Base-by-base conservation (phyloP, 1,140 invertebrate species). In the Nebria ingens region DNA sequence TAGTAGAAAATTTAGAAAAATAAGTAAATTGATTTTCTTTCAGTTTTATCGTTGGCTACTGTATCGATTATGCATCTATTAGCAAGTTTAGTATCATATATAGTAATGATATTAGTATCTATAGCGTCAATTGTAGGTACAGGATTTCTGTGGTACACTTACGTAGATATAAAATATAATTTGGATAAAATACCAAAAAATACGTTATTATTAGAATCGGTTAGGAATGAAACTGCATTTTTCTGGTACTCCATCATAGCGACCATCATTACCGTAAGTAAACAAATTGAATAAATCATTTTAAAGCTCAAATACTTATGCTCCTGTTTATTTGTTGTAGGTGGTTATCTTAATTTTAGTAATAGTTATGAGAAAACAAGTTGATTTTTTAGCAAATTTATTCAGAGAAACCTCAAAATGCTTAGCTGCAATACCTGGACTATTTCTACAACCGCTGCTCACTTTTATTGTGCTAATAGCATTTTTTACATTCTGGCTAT, bases 331-430 rank as follows among this genome's bases (percentile, higher is more conserved):
- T 58, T 29, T 51, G 45, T 78, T 80, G 34, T 68, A 93, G 89
- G 69, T 91, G 2, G 82, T 94, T 55, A 71, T 97, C 51, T 64
- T 94, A 12, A 69, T 94, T 22, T 75, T 95, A 2, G 77, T 93
- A 11, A 77, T 86, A 59, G 82, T 87, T 49, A 81, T 95, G 75
- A 78, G 89, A 56, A 87, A 86, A 64, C 80, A 87, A 59, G 81
- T 95, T 1, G 77, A 79, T 20, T 85, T 93, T 61, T 76, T 94
- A 56, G 81, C 89, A 1, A 78, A 82, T 21, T 70, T 97, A 13
- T 96, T 96, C 64, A 82, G 84, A 64, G 92, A 96, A 71, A 90
- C 92, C 21, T 87, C 89, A 9, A 80, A 85, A 58, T 94, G 91
- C 66, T 76, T 97, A 34, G 80, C 82, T 51, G 82, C 84, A 63